Conservation (phyloP, 2,797 vertebrate species). For the Oreochromis mossambicus region DNA sequence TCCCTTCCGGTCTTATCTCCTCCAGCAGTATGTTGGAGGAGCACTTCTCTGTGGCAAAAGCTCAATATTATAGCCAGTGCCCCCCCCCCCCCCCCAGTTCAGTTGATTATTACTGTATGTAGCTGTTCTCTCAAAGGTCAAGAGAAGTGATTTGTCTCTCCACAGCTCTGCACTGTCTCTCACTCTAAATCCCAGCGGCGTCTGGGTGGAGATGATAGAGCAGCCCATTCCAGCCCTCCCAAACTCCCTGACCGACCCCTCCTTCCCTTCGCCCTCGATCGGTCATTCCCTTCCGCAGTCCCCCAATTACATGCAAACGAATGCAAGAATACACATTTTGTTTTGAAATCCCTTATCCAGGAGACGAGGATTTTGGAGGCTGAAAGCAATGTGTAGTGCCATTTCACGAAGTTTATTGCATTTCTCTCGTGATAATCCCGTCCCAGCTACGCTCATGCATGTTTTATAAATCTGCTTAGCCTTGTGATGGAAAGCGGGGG, state of each 20-base stretch:
- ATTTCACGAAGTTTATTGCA: slow-evolving; percentile 9
- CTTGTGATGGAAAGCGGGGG: background rate
- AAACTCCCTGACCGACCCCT: slow-evolving; percentile 1
- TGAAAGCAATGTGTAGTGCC: background rate
- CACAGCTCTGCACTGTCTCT: slow-evolving; percentile 35
- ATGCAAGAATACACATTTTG: slow-evolving; percentile 1
- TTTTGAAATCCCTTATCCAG: background rate
- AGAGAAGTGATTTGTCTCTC: slow-evolving; percentile 58
- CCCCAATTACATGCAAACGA: slow-evolving; percentile 4
- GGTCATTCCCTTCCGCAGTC: background rate
- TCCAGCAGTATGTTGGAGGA: slow-evolving; percentile 9
- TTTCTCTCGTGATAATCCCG: slow-evolving; percentile 1
- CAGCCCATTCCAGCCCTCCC: slow-evolving; percentile 11
- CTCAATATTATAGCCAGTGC: slow-evolving; percentile 30
- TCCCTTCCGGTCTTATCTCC: slow-evolving; percentile 30
- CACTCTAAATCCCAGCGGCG: slow-evolving; percentile 50
- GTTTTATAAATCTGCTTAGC: slow-evolving; percentile 7
- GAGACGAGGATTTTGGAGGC: background rate
- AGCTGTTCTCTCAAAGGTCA: slow-evolving; percentile 70
- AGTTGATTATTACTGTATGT: slow-evolving; percentile 63
- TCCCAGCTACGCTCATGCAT: background rate
- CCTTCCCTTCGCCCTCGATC: background rate
- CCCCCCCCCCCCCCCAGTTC: background rate
- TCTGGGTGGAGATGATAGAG: slow-evolving; percentile 64
- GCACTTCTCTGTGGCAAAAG: slow-evolving; percentile 12